phyloP scores from a whole-genome alignment of 2,888 invertebrate genomes.

The Drosophila rubida region DNA sequence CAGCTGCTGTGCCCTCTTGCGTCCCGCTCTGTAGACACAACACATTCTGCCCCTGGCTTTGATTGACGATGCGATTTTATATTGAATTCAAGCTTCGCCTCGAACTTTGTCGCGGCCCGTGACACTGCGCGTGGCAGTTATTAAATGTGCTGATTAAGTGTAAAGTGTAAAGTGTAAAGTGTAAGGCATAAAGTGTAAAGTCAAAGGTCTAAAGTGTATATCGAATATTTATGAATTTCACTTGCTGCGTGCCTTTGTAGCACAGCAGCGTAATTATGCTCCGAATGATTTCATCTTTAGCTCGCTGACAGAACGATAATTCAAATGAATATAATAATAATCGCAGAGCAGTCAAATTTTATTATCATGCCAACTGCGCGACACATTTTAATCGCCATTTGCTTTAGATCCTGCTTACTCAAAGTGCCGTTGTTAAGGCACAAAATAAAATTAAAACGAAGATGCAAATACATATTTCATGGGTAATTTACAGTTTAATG shows the following conservation, averaged over 20 bases:
- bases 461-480: conserved; percentile 3
- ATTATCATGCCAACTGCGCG: conserved; percentile 5
- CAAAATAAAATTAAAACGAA: background rate
- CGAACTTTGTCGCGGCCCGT: conserved; percentile 4
- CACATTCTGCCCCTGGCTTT: conserved; percentile 38
- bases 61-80: conserved; percentile 74
- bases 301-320: background rate
- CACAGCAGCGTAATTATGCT: conserved; percentile 60
- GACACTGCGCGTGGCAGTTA: conserved; percentile 71
- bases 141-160: conserved; percentile 78
- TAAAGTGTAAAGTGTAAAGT: conserved; percentile 38
- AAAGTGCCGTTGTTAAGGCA: background rate
- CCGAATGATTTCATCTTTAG: conserved; percentile 50
- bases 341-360: conserved; percentile 1
- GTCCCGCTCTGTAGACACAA: background rate
- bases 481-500: conserved; percentile 17
- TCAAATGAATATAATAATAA: conserved; percentile 9
- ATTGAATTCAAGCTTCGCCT: conserved; percentile 45
- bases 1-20: background rate
- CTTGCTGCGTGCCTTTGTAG: conserved; percentile 9
- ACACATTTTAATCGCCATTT: conserved; percentile 14
- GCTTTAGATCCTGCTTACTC: background rate
- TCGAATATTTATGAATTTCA: conserved; percentile 58
- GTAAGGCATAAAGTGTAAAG: conserved; percentile 41
- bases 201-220: conserved; percentile 30